Evolutionary conservation across 53 echinoderm and acorn worm species (phyloP), one percentile per base, ranked within the genome.

Genomic region (Echinarachnius parma): DNA sequence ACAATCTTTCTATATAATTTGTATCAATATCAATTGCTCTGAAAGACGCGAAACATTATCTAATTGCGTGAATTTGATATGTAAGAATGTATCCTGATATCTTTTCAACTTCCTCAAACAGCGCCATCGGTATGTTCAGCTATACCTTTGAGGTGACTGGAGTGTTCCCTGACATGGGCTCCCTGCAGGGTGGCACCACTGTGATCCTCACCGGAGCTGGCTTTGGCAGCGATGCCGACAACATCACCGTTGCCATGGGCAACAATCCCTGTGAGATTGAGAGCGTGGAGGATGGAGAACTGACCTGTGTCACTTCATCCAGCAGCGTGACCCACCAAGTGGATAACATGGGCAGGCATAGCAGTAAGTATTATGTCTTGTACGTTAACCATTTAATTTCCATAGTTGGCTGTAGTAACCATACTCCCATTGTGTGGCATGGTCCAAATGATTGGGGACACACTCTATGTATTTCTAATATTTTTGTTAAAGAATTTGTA

Each of bases 201-300:
- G 59, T 96, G 33, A 86, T 82, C 20, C 33, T 96, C 54, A 82
- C 77, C 2, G 96, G 96, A 14, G 76, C 52, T n/a, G 96, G 96
- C 16, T 96, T 96, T 50, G 87, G 91, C 16, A 71, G 50, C 22
- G 77, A 80, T 25, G 21, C 66, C 22, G 50, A 49, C 31, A 68
- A 84, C 21, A 75, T 87, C 32, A 47, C 66, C 2, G 88, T 96
- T 36, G 37, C 71, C 64, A 36, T 96, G 34, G 96, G 82, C 14
- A 77, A 48, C 18, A 34, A 56, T 9, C 53, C 28, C 14, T 96
- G 96, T 61, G 52, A 79, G 2, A 55, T 96, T 8, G 45, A 75
- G 3, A 25, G 64, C 4, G 63, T 90, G 16, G 48, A 31, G 0
- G 75, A 96, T 42, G 80, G 60, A 31, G 62, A 78, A 39, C 77